A percentile compares a stretch with the other conserved stretches of the same genome.
Evolutionary conservation across 1,140 invertebrate species (phyloP).

Genomic region (Melitaea cinxia): DNA sequence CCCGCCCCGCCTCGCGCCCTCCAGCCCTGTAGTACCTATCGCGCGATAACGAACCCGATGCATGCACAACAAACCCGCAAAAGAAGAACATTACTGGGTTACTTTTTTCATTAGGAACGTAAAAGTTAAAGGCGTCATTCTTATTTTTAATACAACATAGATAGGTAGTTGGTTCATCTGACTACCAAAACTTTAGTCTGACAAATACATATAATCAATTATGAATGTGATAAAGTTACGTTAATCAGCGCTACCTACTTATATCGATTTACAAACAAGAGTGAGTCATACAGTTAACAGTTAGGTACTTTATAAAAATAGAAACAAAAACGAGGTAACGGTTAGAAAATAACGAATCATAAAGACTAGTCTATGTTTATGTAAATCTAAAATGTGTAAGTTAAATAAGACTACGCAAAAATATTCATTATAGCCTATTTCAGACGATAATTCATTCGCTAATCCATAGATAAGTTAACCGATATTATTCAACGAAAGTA

Average conservation of each 20-base stretch:
- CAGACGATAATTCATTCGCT: conserved; percentile 8
- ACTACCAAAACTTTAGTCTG: background rate
- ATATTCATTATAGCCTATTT: background rate
- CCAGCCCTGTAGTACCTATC: conserved; percentile 48
- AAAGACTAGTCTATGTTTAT: no score
- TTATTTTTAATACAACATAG: background rate
- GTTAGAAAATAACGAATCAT: conserved; percentile 1
- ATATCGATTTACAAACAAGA: conserved; percentile 4
- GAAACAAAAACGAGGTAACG: background rate
- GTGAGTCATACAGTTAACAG: conserved; percentile 11
- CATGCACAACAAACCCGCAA: conserved; percentile 43
- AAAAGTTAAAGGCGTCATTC: background rate
- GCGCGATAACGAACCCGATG: conserved; percentile 59
- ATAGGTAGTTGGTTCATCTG: background rate
- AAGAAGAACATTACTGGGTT: conserved; percentile 37
- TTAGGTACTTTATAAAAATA: conserved; percentile 14
- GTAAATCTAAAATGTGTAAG: no score
- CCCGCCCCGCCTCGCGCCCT: conserved; percentile 37
- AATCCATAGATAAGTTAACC: conserved; percentile 52
- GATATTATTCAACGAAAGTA: conserved; percentile 77
- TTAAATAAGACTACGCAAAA: conserved; percentile 22
- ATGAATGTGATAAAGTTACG: background rate
- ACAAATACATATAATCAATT: background rate
- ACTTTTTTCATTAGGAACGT: background rate
- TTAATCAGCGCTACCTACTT: background rate